Percentiles rank a stretch among this genome's conserved stretches.
Conservation (phyloP, 2,113 vertebrate genomes). For the Phalacrocorax pelagicus region DNA sequence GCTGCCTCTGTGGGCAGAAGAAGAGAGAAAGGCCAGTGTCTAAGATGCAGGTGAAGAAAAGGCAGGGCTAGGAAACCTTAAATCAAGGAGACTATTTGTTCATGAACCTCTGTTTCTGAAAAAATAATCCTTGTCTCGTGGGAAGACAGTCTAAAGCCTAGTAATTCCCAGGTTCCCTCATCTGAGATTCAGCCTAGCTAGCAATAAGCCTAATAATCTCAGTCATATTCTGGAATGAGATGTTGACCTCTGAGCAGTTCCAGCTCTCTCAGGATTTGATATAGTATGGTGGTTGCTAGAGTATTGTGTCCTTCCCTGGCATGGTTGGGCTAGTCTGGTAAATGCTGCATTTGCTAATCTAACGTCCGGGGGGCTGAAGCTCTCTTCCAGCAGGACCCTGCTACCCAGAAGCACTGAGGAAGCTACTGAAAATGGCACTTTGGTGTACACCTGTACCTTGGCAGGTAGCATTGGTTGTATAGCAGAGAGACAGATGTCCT, state of each 20-base stretch:
- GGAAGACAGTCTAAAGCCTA: neutral
- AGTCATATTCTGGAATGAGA: neutral
- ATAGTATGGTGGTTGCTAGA: neutral
- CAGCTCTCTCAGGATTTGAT: neutral
- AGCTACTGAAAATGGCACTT: neutral
- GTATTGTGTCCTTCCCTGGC: neutral
- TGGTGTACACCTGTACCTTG: neutral
- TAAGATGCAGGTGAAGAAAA: neutral
- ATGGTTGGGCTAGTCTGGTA: neutral
- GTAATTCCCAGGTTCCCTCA: neutral
- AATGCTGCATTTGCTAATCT: neutral
- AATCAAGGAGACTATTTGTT: neutral
- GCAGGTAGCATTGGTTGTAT: no score
- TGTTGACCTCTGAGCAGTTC: neutral
- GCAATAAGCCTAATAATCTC: neutral
- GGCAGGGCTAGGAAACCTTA: neutral
- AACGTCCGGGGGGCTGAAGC: neutral
- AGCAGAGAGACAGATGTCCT: neutral
- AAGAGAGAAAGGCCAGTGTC: neutral
- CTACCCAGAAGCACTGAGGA: neutral
- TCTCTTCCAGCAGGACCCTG: neutral
- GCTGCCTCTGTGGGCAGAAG: neutral
- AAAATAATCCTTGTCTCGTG: neutral
- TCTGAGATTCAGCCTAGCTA: neutral
- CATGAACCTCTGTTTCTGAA: neutral